phyloP scores from a whole-genome alignment of 2,113 vertebrate genomes.

The Acanthisitta chloris region DNA sequence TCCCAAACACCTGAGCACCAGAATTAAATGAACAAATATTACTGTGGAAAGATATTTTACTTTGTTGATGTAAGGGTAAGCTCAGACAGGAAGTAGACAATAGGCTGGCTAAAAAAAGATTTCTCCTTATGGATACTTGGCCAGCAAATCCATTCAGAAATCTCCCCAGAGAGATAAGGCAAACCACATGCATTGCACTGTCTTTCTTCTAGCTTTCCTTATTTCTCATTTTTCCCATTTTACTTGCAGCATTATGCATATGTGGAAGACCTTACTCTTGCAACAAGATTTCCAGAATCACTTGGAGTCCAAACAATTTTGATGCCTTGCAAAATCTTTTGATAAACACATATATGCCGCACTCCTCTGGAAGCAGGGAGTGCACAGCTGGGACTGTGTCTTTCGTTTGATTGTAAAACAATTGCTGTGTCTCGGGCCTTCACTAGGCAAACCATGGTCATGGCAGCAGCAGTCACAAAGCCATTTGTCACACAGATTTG shows the following conservation, averaged over 20 bases:
- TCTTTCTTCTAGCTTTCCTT: not conserved
- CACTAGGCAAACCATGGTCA: not conserved
- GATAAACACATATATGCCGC: not conserved
- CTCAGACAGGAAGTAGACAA: not conserved
- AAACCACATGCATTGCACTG: not conserved
- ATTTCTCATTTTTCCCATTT: not conserved
- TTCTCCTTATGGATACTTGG: not conserved
- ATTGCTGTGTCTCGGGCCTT: not conserved
- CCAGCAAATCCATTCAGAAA: not conserved
- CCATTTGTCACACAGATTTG: not conserved
- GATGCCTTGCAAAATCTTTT: not conserved
- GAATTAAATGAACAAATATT: not conserved
- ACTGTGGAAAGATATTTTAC: not conserved
- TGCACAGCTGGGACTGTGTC: not conserved
- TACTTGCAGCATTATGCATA: not conserved
- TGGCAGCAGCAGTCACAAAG: not conserved
- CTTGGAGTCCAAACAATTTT: not conserved
- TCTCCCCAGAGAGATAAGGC: not conserved
- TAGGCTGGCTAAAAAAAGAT: not conserved
- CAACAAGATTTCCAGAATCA: not conserved
- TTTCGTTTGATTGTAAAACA: not conserved
- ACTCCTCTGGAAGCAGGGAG: not conserved
- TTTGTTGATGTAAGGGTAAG: not conserved
- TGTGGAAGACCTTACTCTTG: not conserved
- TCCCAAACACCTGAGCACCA: not conserved